Evolutionary conservation across 1,140 invertebrate genomes (phyloP).

Genomic region (Sogatella furcifera): DNA sequence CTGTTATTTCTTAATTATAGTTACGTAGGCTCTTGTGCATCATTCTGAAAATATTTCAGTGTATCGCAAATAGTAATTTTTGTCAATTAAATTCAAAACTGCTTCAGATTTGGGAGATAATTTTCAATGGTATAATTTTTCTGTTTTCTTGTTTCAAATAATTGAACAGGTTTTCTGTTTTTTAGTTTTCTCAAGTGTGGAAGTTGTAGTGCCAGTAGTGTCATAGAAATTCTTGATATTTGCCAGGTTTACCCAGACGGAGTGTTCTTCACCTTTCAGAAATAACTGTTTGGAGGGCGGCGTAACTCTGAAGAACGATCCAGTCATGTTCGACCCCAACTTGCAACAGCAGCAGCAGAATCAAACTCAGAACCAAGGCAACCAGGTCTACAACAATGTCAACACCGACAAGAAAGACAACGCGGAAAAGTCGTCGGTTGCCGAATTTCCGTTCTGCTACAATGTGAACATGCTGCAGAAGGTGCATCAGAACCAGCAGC

Average conservation of each 20-base stretch:
- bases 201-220: too few relatives aligned
- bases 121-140: too few relatives aligned
- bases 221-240: too few relatives aligned
- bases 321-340: conserved; percentile 21
- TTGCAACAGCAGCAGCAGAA: conserved; percentile 16
- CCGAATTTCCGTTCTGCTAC: conserved; percentile 43
- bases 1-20: too few relatives aligned
- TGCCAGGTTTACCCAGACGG: conserved; percentile 36
- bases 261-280: conserved; percentile 23
- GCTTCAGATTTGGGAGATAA: neutral
- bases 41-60: too few relatives aligned
- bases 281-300: conserved; percentile 22
- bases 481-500: conserved; percentile 22
- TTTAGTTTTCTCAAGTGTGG: too few relatives aligned
- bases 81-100: neutral
- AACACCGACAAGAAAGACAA: conserved; percentile 14
- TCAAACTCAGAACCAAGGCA: conserved; percentile 11
- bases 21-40: too few relatives aligned
- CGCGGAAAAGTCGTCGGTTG: conserved; percentile 28
- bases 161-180: too few relatives aligned
- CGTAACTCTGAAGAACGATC: conserved; percentile 12
- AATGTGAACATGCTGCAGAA: conserved; percentile 45
- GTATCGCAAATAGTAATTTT: too few relatives aligned
- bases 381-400: conserved; percentile 9
- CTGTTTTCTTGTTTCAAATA: too few relatives aligned